These are phyloP conservation scores for Dryobota labecula DNA, from an alignment of 2,888 invertebrate species.

Conservation along the genomic window DNA sequence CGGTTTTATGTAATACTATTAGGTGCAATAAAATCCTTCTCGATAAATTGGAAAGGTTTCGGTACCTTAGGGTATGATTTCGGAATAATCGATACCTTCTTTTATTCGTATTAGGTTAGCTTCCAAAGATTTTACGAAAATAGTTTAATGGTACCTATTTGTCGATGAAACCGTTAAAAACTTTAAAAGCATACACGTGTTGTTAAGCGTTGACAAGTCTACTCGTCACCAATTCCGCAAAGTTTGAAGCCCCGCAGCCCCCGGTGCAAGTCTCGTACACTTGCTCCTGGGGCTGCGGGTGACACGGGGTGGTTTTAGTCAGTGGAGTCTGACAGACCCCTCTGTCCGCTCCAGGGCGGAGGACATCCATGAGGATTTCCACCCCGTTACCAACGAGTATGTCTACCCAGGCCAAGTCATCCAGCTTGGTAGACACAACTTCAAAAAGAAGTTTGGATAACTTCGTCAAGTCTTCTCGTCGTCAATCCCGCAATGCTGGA, in stretches of 20 bases:
- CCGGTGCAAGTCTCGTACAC: no score
- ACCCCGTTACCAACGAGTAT: no score
- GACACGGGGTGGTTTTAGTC: no score
- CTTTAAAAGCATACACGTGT: neutral
- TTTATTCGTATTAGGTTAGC: conserved; percentile 4
- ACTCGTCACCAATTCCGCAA: neutral
- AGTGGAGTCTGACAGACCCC: no score
- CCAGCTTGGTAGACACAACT: no score
- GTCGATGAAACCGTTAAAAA: neutral
- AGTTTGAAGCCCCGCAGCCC: no score
- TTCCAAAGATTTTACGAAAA: neutral
- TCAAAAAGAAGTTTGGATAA: no score
- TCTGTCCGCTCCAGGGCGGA: no score
- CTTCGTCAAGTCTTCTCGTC: neutral
- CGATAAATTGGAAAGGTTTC: conserved; percentile 33
- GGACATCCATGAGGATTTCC: no score
- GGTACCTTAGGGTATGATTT: neutral
- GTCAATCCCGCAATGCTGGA: neutral
- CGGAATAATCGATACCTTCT: neutral
- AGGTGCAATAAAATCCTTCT: conserved; percentile 27
- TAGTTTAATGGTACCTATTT: neutral
- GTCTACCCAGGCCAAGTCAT: no score
- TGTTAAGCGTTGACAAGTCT: neutral
- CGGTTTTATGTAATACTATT: conserved; percentile 33
- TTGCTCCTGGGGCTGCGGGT: no score